Conservation (phyloP, 2,113 vertebrate genomes). For the Dipodomys stephensi region DNA sequence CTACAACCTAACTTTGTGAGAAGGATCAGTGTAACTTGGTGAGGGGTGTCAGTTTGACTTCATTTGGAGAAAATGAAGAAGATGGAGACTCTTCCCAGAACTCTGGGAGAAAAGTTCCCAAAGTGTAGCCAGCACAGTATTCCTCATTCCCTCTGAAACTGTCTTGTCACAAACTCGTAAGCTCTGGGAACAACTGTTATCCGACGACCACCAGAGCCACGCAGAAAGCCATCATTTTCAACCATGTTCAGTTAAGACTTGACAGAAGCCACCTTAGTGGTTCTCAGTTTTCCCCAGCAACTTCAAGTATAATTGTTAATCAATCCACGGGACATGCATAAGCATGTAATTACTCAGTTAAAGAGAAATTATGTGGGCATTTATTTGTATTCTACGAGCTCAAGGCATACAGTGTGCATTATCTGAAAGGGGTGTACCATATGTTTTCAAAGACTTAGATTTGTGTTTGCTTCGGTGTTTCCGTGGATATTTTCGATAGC, state of each 20-base stretch:
- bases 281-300: conserved; percentile 48
- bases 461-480: conserved; percentile 64
- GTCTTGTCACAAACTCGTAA: conserved; percentile 38
- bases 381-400: conserved; percentile 67
- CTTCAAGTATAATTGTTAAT: conserved; percentile 62
- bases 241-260: conserved; percentile 32
- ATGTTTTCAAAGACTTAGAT: conserved; percentile 70
- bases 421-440: conserved; percentile 54
- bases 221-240: conserved; percentile 57
- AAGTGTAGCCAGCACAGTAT: neutral
- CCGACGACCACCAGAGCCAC: conserved; percentile 31
- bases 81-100: neutral
- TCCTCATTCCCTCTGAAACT: conserved; percentile 15
- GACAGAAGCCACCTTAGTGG: conserved; percentile 53
- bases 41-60: neutral
- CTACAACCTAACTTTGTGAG: neutral
- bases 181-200: neutral
- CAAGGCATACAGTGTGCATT: conserved; percentile 42
- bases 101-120: neutral
- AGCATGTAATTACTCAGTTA: conserved; percentile 76
- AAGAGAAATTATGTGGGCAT: conserved; percentile 71
- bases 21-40: neutral
- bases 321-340: conserved; percentile 62
- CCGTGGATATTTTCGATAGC: conserved; percentile 51
- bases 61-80: neutral